phyloP scores from a whole-genome alignment of 2,797 vertebrate species.

The Scleropages formosus region DNA sequence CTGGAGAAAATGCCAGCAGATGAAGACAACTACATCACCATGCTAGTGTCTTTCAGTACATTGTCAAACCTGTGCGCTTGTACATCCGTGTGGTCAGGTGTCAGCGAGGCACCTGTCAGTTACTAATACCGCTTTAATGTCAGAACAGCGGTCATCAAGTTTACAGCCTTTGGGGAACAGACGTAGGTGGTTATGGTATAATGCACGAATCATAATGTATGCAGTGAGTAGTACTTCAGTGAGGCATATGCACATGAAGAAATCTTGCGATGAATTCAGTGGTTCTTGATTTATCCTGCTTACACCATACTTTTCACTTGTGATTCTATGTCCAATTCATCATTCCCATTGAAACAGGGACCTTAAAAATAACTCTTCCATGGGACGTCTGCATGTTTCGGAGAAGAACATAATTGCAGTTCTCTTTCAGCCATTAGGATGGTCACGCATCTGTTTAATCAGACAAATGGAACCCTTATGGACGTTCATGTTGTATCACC shows the following conservation, averaged over 20 bases:
- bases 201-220: background rate
- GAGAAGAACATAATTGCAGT: slow-evolving; percentile 21
- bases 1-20: background rate
- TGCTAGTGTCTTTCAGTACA: background rate
- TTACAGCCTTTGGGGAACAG: background rate
- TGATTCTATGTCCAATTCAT: slow-evolving; percentile 12
- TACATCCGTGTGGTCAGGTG: background rate
- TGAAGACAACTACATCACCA: background rate
- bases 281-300: slow-evolving; percentile 10
- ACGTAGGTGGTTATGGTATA: background rate
- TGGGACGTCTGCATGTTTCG: slow-evolving; percentile 12
- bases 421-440: slow-evolving; percentile 4
- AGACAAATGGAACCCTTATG: slow-evolving; percentile 7
- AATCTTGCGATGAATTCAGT: background rate
- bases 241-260: background rate
- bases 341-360: slow-evolving; percentile 20
- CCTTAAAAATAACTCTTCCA: background rate
- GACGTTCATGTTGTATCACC: slow-evolving; percentile 11
- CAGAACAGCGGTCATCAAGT: background rate
- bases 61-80: background rate
- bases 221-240: no score
- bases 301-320: slow-evolving; percentile 11
- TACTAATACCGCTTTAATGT: background rate
- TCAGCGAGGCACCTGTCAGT: background rate
- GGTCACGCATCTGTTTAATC: slow-evolving; percentile 4